A percentile compares a stretch with the other conserved stretches of the same genome.
Conservation (phyloP, 30 jellyfish, hydroid and myxozoan species). For the Hydractinia echinata region DNA sequence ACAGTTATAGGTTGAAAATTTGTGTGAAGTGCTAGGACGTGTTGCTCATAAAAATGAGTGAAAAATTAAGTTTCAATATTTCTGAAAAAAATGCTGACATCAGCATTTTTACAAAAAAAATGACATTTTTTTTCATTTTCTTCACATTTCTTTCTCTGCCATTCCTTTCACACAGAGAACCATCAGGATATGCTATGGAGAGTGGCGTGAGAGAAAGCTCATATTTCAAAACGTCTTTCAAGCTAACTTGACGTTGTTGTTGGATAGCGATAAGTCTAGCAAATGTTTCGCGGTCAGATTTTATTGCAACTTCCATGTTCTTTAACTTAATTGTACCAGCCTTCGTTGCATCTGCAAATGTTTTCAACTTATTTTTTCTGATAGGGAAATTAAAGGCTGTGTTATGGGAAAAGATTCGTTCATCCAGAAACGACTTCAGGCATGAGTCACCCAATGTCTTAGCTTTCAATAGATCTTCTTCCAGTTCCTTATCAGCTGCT, state of each 20-base stretch:
- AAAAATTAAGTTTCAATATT: too few relatives aligned
- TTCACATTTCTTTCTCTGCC: too few relatives aligned
- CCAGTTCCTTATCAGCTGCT: neutral
- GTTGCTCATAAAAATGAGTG: too few relatives aligned
- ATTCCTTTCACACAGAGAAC: too few relatives aligned
- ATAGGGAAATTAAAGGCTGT: neutral
- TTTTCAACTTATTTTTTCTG: neutral
- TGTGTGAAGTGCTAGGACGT: too few relatives aligned
- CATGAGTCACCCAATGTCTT: neutral
- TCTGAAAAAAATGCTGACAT: too few relatives aligned
- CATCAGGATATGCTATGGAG: neutral
- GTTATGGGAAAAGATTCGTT: neutral
- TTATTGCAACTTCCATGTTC: neutral
- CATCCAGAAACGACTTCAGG: neutral
- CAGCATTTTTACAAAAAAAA: too few relatives aligned
- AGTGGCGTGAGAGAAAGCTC: slow-evolving; percentile 6
- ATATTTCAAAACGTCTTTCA: neutral
- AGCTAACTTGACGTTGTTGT: neutral
- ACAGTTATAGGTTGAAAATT: too few relatives aligned
- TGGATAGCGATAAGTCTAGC: neutral
- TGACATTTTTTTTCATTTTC: too few relatives aligned
- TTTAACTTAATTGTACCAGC: neutral
- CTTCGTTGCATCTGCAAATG: neutral
- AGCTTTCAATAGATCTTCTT: neutral
- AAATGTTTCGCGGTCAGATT: slow-evolving; percentile 12